Percentiles rank a stretch among this genome's conserved stretches.
These are phyloP conservation scores for Caenorhabditis inopinata DNA, from an alignment of 1,140 invertebrate species.

Conservation along the genomic window DNA sequence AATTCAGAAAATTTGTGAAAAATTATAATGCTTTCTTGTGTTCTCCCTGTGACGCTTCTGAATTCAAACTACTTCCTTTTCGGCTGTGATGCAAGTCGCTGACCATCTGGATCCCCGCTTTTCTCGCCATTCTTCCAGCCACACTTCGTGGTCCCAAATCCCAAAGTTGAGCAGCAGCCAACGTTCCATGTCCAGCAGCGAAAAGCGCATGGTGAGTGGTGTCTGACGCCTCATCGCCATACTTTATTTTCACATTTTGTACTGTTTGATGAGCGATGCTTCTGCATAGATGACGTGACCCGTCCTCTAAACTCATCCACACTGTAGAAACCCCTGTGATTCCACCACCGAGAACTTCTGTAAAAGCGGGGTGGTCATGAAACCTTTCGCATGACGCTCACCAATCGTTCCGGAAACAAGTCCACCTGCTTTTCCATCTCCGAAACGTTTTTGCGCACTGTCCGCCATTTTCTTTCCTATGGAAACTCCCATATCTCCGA, in stretches of 20 bases:
- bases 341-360: slow-evolving; percentile 49
- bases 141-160: slow-evolving; percentile 50
- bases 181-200: slow-evolving; percentile 46
- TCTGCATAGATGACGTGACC: slow-evolving; percentile 47
- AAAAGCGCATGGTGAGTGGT: slow-evolving; percentile 53
- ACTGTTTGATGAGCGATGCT: slow-evolving; percentile 52
- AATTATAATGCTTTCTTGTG: not conserved
- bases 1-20: not conserved
- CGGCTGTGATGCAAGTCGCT: not conserved
- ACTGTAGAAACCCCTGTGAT: slow-evolving; percentile 48
- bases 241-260: slow-evolving; percentile 47
- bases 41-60: not conserved
- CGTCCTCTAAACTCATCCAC: slow-evolving; percentile 52
- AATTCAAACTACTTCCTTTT: not conserved
- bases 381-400: not conserved
- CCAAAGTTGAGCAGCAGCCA: slow-evolving; percentile 49
- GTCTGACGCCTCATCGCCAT: slow-evolving; percentile 49
- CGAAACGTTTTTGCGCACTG: slow-evolving; percentile 39
- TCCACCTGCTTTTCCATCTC: slow-evolving; percentile 46
- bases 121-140: slow-evolving; percentile 51
- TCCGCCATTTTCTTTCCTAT: slow-evolving; percentile 47
- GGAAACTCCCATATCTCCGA: slow-evolving; percentile 52
- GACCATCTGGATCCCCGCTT: slow-evolving; percentile 44
- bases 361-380: not conserved
- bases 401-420: slow-evolving; percentile 44